A percentile compares a stretch with the other conserved stretches of the same genome.
Evolutionary conservation across 2,888 invertebrate genomes (phyloP).

Genomic region (Synergus japonicus): DNA sequence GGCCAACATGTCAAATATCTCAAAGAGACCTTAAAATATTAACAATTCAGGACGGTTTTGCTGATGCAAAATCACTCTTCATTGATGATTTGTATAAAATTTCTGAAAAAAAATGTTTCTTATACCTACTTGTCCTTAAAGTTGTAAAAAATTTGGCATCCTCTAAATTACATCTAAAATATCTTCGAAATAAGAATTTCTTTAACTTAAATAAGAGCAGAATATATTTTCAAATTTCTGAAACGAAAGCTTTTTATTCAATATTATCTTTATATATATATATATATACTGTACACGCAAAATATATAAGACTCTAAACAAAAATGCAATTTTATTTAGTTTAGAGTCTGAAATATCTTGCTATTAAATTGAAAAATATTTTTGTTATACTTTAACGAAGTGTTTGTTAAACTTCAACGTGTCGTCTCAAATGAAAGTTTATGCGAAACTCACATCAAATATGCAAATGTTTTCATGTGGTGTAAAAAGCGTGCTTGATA

Average conservation of each 20-base stretch:
- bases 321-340: constrained; percentile 42
- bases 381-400: not conserved
- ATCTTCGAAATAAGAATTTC: not conserved
- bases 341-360: not conserved
- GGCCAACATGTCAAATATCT: constrained; percentile 29
- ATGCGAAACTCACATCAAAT: not conserved
- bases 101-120: not conserved
- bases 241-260: not conserved
- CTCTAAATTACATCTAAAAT: constrained; percentile 1
- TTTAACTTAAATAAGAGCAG: too few species aligned
- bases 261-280: not conserved
- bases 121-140: constrained; percentile 4
- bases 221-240: too few species aligned
- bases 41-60: not conserved
- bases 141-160: constrained; percentile 9
- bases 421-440: not conserved
- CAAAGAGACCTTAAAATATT: constrained; percentile 1
- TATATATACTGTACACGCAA: not conserved
- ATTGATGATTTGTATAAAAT: constrained; percentile 10
- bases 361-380: not conserved
- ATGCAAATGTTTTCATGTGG: constrained; percentile 13
- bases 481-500: constrained; percentile 6
- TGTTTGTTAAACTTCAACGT: not conserved
- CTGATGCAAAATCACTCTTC: not conserved
- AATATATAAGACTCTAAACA: constrained; percentile 14